Evolutionary conservation across 1,140 invertebrate species (phyloP).

Genomic region (Trachymyrmex cornetzi): DNA sequence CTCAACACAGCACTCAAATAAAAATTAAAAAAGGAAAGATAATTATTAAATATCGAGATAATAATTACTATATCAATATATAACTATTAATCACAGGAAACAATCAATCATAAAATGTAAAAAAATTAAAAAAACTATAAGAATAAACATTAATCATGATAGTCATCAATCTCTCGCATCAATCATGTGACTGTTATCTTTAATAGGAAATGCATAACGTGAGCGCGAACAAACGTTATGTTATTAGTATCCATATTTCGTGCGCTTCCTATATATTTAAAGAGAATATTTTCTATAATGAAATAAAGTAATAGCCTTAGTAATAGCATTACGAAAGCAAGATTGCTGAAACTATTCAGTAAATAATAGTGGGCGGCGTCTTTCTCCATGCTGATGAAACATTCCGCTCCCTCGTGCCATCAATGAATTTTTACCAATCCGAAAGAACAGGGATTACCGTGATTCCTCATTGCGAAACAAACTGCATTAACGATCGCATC

Average conservation of each 20-base stretch:
- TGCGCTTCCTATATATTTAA: slow-evolving; percentile 11
- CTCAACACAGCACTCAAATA: background rate
- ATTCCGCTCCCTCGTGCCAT: slow-evolving; percentile 14
- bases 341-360: slow-evolving; percentile 28
- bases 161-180: background rate
- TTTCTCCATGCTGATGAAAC: slow-evolving; percentile 54
- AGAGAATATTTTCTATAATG: slow-evolving; percentile 37
- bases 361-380: slow-evolving; percentile 50
- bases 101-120: background rate
- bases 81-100: background rate
- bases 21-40: background rate
- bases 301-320: slow-evolving; percentile 19
- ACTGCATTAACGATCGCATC: slow-evolving; percentile 67
- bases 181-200: background rate
- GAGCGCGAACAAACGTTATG: background rate
- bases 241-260: background rate
- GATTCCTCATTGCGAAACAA: slow-evolving; percentile 76
- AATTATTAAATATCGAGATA: background rate
- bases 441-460: slow-evolving; percentile 29
- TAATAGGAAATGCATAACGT: background rate
- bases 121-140: background rate
- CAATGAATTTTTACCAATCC: slow-evolving; percentile 46
- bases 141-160: background rate
- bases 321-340: slow-evolving; percentile 46
- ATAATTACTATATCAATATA: background rate